Evolutionary conservation across 2,888 invertebrate genomes (phyloP), one percentile per base, ranked within the genome.

Genomic region (Labia minor): DNA sequence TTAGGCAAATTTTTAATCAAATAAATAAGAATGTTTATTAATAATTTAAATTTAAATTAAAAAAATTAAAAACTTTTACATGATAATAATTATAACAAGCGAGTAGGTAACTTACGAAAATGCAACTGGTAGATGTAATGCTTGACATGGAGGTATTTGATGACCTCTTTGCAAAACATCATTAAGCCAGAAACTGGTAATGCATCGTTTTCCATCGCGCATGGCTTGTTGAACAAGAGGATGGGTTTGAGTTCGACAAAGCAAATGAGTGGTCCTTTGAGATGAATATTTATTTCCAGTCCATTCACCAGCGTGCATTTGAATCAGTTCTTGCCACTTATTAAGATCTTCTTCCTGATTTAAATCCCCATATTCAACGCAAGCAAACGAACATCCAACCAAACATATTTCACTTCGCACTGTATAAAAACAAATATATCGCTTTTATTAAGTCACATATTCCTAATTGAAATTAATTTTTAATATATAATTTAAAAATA

Each of bases 111-210:
- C 70, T 70, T 71, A 77, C 77, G 82, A 80, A 74, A 82, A 86
- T 73, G 89, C 86, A 67, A 85, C 84, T 10, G 98, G 98, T 72
- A 98, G 82, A 78, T 99, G 98, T 63, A 95, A 80, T 11, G 95
- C 92, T 73, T 92, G 90, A 90, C 92, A 96, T 0, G 99, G 98
- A 0, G 96, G 93, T 66, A 88, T 79, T 73, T 97, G 87, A 73
- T 90, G 90, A 72, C 92, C 90, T 64, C 90, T 87, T 19, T 86
- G 77, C 73, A 98, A 85, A 3, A 93, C 89, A 77, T 99, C 98
- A 68, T 91, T 94, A 33, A 99, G 81, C 94, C 94, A 95, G 75
- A 88, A 87, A 0, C 90, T 86, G 8, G 92, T 92, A 1, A 94
- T 89, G 72, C 92, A 85, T 20, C 88, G 81, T 72, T 86, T 86